These are phyloP conservation scores for Corynorhinus townsendii DNA, from an alignment of 2,113 vertebrate genomes.

Conservation along the genomic window DNA sequence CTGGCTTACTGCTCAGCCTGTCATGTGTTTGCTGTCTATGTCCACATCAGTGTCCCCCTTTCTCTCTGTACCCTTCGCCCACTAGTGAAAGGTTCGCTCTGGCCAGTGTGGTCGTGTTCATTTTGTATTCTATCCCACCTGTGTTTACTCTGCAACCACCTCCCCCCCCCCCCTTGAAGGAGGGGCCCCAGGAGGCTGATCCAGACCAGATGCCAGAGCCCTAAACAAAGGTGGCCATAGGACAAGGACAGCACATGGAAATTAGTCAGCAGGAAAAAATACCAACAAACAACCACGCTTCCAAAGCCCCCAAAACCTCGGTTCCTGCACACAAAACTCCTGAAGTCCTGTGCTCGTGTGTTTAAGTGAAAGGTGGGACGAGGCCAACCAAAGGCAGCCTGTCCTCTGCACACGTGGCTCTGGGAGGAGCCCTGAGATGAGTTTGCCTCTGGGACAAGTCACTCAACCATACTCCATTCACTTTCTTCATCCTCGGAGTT, in stretches of 20 bases:
- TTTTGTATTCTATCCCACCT: neutral
- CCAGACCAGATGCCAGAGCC: neutral
- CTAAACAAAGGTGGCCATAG: neutral
- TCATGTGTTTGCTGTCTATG: neutral
- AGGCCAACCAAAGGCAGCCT: neutral
- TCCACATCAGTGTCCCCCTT: neutral
- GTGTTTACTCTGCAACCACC: neutral
- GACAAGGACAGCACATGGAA: neutral
- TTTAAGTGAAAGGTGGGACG: neutral
- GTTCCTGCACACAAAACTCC: neutral
- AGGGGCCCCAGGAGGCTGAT: neutral
- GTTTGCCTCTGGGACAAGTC: neutral
- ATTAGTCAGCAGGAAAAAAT: neutral
- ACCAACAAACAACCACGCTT: neutral
- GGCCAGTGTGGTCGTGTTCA: neutral
- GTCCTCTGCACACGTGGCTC: neutral
- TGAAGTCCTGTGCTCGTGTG: neutral
- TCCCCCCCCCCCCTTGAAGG: neutral
- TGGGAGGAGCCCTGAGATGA: neutral
- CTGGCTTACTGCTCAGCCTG: neutral
- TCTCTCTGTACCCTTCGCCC: neutral
- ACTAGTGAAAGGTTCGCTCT: conserved; percentile 16
- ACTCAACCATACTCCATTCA: neutral
- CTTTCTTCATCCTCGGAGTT: neutral
- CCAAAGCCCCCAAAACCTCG: neutral